Base-by-base conservation (phyloP, 2,113 vertebrate species). In the Tragelaphus buxtoni region DNA sequence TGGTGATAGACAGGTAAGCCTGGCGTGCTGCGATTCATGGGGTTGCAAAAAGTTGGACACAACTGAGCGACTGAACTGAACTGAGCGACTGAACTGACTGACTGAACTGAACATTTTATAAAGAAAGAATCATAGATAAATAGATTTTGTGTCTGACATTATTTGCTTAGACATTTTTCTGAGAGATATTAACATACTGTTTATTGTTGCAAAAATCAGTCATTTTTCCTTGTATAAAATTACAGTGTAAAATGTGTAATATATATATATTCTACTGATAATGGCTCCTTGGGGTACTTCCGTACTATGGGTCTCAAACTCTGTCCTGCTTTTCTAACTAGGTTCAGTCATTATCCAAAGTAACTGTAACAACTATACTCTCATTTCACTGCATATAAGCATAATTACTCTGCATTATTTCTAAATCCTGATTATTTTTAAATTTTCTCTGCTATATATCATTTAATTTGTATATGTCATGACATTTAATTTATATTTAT, bases 21-120 rank as follows among this genome's bases (percentile, higher is more conserved):
- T 58, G 56, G 24, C 0, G 2, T 58, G 4, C 10, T 58, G 24
- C 4, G 1, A 58, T 58, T 58, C 56, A 58, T 26, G 24, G 56
- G 10, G 4, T 28, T 0, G 0, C 24, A 58, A 26, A 58, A 1
- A 28, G 56, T 58, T 11, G 4, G 56, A 58, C 56, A 58, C 0
- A 10, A 58, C 56, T 58, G 56, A 58, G 9, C 0, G 1, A 58
- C 4, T 26, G 56, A 26, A 58, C 56, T 58, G 24, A 58, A 58
- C 56, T 58, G 56, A 58, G 10, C 0, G 4, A 58, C 56, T 26
- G 56, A 28, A 58, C 56, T 11, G 24, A 58, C 24, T 28, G 56
- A 58, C 56, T 58, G 24, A 58, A 58, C 56, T 58, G 3, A 58
- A 72, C 4, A 16, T 45, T 92, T 53, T 14, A 58, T 91, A 28